phyloP scores from a whole-genome alignment of 2,888 invertebrate genomes.

The Macaria liturata region DNA sequence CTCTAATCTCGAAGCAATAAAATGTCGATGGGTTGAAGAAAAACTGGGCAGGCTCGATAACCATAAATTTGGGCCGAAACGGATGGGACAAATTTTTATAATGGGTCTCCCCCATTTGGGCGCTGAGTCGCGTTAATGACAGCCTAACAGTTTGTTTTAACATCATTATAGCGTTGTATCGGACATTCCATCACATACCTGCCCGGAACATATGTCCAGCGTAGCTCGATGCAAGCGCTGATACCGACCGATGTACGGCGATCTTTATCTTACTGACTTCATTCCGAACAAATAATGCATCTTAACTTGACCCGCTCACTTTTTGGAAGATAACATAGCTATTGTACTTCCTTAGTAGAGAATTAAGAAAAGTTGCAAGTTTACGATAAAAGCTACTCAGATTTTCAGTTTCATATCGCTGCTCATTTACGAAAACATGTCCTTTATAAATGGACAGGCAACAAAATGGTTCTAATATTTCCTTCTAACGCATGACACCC shows the following conservation, averaged over 20 bases:
- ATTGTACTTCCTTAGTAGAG: too few species aligned
- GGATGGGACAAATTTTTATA: slow-evolving; percentile 84
- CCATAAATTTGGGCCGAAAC: slow-evolving; percentile 80
- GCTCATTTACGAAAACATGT: too few species aligned
- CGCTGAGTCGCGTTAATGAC: slow-evolving; percentile 78
- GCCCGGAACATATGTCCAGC: slow-evolving; percentile 56
- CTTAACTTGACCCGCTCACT: neutral
- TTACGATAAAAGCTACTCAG: too few species aligned
- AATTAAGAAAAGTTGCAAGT: too few species aligned
- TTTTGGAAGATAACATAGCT: too few species aligned
- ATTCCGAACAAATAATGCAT: slow-evolving; percentile 36
- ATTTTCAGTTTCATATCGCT: too few species aligned
- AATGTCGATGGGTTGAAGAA: slow-evolving; percentile 73
- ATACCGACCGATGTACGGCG: slow-evolving; percentile 41
- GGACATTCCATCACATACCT: slow-evolving; percentile 77
- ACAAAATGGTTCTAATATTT: too few species aligned
- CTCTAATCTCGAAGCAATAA: slow-evolving; percentile 79
- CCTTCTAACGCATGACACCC: too few species aligned
- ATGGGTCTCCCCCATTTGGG: slow-evolving; percentile 79
- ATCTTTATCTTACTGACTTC: slow-evolving; percentile 42
- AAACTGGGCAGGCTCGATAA: slow-evolving; percentile 77
- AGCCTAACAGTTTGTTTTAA: slow-evolving; percentile 82
- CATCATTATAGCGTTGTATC: slow-evolving; percentile 82
- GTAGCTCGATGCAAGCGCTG: slow-evolving; percentile 48
- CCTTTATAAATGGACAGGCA: too few species aligned